Percentiles rank a stretch among this genome's conserved stretches.
These are phyloP conservation scores for Centrocercus urophasianus DNA, from an alignment of 2,113 vertebrate genomes.

Conservation along the genomic window DNA sequence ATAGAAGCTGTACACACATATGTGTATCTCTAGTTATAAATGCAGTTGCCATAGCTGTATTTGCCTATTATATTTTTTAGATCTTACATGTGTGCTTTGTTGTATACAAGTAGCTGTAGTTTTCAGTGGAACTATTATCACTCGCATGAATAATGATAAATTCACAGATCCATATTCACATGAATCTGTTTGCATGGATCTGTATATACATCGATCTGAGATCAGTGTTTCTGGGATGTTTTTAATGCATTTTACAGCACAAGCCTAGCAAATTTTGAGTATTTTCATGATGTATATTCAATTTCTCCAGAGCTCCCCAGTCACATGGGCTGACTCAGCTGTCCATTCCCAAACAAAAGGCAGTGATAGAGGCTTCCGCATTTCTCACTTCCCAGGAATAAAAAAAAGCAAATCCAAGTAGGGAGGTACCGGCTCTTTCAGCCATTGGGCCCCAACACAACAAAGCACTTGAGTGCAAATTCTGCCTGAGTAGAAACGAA, in stretches of 20 bases:
- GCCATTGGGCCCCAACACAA: not conserved
- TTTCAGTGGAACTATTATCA: constrained; percentile 56
- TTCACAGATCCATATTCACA: constrained; percentile 58
- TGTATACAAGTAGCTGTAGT: constrained; percentile 14
- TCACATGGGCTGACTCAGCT: not conserved
- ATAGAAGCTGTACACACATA: not conserved
- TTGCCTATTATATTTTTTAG: constrained; percentile 54
- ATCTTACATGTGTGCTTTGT: constrained; percentile 2
- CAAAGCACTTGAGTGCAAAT: fast-evolving
- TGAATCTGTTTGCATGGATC: constrained; percentile 56
- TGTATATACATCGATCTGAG: constrained; percentile 28
- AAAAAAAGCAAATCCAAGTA: too few species aligned
- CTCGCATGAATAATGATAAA: constrained; percentile 48
- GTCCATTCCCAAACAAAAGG: not conserved
- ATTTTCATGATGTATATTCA: not conserved
- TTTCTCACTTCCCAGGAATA: not conserved
- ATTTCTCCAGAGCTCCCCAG: not conserved
- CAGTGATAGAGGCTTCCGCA: not conserved
- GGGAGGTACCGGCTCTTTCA: not conserved
- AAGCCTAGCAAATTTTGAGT: not conserved
- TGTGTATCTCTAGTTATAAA: not conserved
- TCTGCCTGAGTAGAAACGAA: not conserved
- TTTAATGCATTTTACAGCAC: not conserved
- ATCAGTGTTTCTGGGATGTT: constrained; percentile 39
- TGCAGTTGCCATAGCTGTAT: constrained; percentile 50